These are phyloP conservation scores for Morelia viridis DNA, from an alignment of 2,797 vertebrate genomes.

Conservation along the genomic window DNA sequence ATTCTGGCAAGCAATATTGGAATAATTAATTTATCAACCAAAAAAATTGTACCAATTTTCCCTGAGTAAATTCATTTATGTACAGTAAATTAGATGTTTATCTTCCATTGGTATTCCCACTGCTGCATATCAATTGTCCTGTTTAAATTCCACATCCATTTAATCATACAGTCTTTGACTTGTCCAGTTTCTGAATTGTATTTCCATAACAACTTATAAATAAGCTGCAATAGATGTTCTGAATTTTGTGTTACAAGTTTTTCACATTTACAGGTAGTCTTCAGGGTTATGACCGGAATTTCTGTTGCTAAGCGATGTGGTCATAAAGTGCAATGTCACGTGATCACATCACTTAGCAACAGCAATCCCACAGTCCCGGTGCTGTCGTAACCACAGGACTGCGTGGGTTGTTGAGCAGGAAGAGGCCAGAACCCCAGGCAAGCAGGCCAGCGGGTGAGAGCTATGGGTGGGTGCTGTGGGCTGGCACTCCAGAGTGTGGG, in stretches of 20 bases:
- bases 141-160: not conserved
- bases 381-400: not conserved
- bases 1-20: not conserved
- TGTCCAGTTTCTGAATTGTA: not conserved
- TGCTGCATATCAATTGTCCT: not conserved
- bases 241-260: not conserved
- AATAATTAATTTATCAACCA: not conserved
- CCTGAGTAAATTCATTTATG: not conserved
- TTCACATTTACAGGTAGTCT: not conserved
- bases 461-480: not conserved
- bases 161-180: too few species aligned
- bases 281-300: not conserved
- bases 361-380: not conserved
- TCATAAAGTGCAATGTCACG: not conserved
- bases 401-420: not conserved
- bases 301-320: not conserved
- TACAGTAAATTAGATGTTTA: not conserved
- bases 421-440: not conserved
- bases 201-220: not conserved
- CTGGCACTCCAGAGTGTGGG: not conserved
- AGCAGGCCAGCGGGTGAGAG: not conserved
- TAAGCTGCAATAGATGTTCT: not conserved
- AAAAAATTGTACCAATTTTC: not conserved
- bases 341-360: not conserved
- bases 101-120: not conserved